Evolutionary conservation across 1,140 invertebrate species (phyloP), one percentile per base, ranked within the genome.

Genomic region (Amphibalanus amphitrite): DNA sequence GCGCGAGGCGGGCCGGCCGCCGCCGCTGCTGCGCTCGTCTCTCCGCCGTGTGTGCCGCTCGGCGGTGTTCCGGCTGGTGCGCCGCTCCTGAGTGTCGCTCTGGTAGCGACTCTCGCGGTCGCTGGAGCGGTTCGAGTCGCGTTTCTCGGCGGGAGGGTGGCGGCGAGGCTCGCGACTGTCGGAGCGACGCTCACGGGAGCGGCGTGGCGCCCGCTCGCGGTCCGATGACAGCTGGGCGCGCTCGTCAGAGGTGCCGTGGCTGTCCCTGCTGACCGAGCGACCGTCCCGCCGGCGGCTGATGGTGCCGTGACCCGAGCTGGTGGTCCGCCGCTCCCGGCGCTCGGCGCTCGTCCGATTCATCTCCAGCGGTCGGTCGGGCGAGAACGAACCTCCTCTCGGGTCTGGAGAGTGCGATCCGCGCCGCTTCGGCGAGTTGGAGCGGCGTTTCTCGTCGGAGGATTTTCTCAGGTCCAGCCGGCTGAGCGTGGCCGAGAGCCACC

Each of bases 111-210:
- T 30, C 69, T 40, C 25, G 73, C 28, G 0, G 75, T 71, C 67
- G 76, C 70, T 70, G 68, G 71, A 0, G 65, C 67, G 69, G 71
- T 70, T 28, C 0, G 74, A 71, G n/a, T 79, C 78, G 4, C 79
- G 78, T 69, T 29, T 8, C 59, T 75, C 67, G 70, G 80, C 79
- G 69, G 76, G 76, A 74, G 77, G 74, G 78, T 72, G 79, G 70
- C 0, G 83, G 10, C 47, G 47, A 20, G 47, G 47, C 47, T 59
- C 47, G 47, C 17, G 13, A 1, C 47, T 59, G 13, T 20, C 47
- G 47, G 47, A 59, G 47, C 47, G 47, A 3, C 47, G 10, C 47
- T 59, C 47, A 3, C 47, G 47, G 47, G 47, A 59, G 6, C 1
- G 10, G 6, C 47, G 47, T 20, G 10, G 47, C 47, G 10, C 6